A percentile compares a stretch with the other conserved stretches of the same genome.
phyloP scores from a whole-genome alignment of 2,797 vertebrate genomes.

The Sarcoramphus papa region DNA sequence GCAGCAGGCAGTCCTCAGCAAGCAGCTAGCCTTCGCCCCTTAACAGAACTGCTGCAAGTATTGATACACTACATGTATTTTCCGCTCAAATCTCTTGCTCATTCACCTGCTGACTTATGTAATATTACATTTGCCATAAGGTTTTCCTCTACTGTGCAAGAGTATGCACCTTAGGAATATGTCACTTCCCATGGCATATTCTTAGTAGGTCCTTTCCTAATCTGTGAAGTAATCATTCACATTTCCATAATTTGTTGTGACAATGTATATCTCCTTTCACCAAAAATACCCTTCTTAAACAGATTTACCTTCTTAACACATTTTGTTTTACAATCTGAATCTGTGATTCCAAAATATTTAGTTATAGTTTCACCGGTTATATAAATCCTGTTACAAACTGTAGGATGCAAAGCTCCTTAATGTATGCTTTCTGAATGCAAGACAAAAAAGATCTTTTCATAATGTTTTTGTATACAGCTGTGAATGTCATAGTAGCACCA shows the following conservation, averaged over 20 bases:
- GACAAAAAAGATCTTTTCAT: constrained; percentile 5
- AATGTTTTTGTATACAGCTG: not conserved
- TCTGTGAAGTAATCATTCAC: not conserved
- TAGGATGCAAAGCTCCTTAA: constrained; percentile 21
- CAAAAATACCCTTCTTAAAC: not conserved
- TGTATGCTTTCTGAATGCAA: not conserved
- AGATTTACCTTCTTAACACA: not conserved
- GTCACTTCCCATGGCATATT: not conserved
- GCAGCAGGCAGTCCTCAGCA: not conserved
- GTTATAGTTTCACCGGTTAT: not conserved
- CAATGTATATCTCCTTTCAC: not conserved
- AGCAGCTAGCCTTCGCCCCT: not conserved
- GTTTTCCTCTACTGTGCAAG: not conserved
- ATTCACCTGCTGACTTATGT: not conserved
- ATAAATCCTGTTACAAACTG: not conserved
- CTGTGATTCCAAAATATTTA: not conserved
- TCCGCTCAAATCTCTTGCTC: not conserved
- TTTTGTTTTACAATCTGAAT: not conserved
- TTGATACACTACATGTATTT: not conserved
- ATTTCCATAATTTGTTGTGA: not conserved
- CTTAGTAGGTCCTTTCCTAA: not conserved
- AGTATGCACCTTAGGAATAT: not conserved
- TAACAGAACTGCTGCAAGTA: not conserved
- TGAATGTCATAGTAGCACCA: not conserved
- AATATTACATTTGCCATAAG: not conserved